Conservation (phyloP, 1,140 invertebrate species). For the Heliconius eleuchia region DNA sequence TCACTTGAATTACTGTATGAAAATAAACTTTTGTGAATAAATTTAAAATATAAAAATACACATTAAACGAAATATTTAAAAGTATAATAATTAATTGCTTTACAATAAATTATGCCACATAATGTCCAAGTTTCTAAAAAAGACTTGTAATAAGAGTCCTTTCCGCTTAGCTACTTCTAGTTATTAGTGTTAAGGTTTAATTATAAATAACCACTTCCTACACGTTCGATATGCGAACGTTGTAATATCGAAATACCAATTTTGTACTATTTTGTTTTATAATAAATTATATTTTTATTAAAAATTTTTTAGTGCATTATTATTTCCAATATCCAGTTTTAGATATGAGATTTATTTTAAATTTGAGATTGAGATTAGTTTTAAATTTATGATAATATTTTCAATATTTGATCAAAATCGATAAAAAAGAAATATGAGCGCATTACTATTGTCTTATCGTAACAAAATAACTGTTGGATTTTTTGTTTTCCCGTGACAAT, state of each 20-base stretch:
- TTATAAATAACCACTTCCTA: constrained; percentile 48
- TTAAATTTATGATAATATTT: not conserved
- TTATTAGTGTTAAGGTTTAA: constrained; percentile 61
- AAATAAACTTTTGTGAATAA: too few relatives aligned
- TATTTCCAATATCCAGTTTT: too few relatives aligned
- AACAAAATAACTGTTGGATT: not conserved
- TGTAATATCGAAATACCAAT: constrained; percentile 69
- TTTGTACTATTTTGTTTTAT: constrained; percentile 76
- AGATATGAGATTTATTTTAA: not conserved
- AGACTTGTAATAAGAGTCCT: not conserved
- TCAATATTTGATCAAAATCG: not conserved
- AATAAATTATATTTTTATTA: constrained; percentile 79
- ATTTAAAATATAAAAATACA: too few relatives aligned
- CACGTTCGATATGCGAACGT: constrained; percentile 41
- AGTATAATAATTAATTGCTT: too few relatives aligned
- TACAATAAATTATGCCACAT: not conserved
- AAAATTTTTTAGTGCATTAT: constrained; percentile 37
- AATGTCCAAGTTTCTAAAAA: not conserved
- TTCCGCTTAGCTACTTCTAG: constrained; percentile 12
- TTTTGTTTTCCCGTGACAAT: not conserved
- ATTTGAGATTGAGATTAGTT: too few relatives aligned
- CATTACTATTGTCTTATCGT: not conserved
- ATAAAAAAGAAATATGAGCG: too few relatives aligned
- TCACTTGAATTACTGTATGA: not conserved
- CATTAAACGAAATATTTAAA: too few relatives aligned